Evolutionary conservation across 2,113 vertebrate species (phyloP).

Genomic region (Antechinus stuartii): DNA sequence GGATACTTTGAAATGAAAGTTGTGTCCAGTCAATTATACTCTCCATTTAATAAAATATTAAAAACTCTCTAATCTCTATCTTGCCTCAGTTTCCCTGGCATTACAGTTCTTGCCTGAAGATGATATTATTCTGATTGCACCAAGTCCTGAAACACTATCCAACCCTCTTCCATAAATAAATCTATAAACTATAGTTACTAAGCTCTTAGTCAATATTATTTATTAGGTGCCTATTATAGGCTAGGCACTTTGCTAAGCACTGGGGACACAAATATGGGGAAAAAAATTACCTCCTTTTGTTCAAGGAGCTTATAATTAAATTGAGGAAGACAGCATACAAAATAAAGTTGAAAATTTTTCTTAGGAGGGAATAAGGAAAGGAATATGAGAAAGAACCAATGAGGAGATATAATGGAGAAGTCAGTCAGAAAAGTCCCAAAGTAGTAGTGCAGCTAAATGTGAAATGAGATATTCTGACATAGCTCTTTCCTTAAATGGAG

Average conservation of each 20-base stretch:
- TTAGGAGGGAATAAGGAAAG: too few species aligned
- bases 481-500: neutral
- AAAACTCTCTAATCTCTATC: too few species aligned
- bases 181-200: neutral
- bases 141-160: neutral
- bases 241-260: neutral
- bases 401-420: neutral
- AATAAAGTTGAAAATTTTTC: neutral
- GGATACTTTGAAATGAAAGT: too few species aligned
- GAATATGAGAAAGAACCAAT: neutral
- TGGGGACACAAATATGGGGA: neutral
- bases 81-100: too few species aligned
- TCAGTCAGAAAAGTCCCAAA: neutral
- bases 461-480: neutral
- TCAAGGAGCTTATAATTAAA: neutral
- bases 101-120: neutral
- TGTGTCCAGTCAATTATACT: too few species aligned
- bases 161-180: neutral
- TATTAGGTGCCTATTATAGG: neutral
- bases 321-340: neutral
- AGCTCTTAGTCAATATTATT: neutral
- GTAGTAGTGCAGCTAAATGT: neutral
- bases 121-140: neutral
- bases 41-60: too few species aligned
- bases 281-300: neutral